Base-by-base conservation (phyloP, 2,113 vertebrate species). In the Tetrax tetrax region DNA sequence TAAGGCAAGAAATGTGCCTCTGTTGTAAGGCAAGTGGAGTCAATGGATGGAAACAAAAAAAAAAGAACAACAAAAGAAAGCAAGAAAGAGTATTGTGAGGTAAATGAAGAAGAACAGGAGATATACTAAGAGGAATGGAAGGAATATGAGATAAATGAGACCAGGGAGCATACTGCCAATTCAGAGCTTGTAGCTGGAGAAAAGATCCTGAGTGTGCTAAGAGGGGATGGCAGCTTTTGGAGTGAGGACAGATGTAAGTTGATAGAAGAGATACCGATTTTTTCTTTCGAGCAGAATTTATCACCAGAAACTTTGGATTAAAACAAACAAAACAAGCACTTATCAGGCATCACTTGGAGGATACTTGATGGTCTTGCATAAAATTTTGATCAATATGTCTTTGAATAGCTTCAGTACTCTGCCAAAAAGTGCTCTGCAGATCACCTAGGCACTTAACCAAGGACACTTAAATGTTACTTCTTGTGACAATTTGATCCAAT, bases 261-360 rank as follows among this genome's bases (percentile, higher is more conserved):
- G 74, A 71, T 71, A 78, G 76, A 92, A 79, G 27, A 84, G 43
- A 78, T 11, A 61, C 27, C 28, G 45, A 27, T 3, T 68, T 93
- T 93, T 95, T 93, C 51, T 87, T 27, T 37, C 43, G 43, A 82
- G 37, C 10, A 71, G 72, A 78, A 76, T 84, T 92, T 87, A 72
- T 71, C 57, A 79, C 24, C 57, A 79, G 69, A 93, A 96, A 47
- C 19, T 37, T 89, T 82, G 31, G 82, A 71, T 87, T 84, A 79
- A 90, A 93, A 75, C 37, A 92, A 93, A 86, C 21, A 87, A 87
- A 91, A 81, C 43, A 89, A 75, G 21, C 25, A 33, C 28, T 82
- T 56, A 71, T n/a, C 79, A 86, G 43, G 28, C 9, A 0, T 83
- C 63, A 70, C 56, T 90, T 66, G 53, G 29, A 88, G 48, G 92